Base-by-base conservation (phyloP, 1,140 invertebrate species). In the Colletes latitarsis region DNA sequence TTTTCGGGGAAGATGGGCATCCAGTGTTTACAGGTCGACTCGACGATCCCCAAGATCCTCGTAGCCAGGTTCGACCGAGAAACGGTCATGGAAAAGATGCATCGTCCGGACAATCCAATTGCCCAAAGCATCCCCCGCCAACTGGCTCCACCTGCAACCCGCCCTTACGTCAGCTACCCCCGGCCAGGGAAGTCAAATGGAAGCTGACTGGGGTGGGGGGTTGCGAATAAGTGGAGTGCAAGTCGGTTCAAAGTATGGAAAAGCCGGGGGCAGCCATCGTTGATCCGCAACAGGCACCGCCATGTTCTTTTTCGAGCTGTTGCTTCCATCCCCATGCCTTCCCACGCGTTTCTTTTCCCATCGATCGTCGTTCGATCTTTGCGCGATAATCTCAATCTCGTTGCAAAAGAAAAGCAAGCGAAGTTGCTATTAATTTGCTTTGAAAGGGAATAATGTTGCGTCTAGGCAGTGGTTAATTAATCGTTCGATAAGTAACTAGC, bases 21-120 rank as follows among this genome's bases (percentile, higher is more conserved):
- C 62, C 88, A 84, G 90, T 89, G 90, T 92, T 89, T 86, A 83
- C 79, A 87, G 84, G 84, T 88, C 73, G 77, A 86, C 71, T 77
- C 75, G 30, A 82, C 83, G 85, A 85, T 82, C 67, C 82, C 75
- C 76, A 70, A 71, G 77, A 67, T 60, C 80, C 78, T 84, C 73
- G 76, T 84, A 81, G 30, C 30, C 30, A 2, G 63, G 57, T 52
- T 81, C 62, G 71, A 75, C 58, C 63, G 69, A 68, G 60, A 68
- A 66, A 81, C 78, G 66, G 58, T 73, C 79, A 19, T 77, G 66
- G 62, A 43, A 49, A 74, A 74, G 69, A 85, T 78, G 83, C 79
- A 86, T 81, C 82, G 71, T 79, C 77, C 71, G 58, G 55, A n/a
- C 67, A 66, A 78, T 82, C 64, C 84, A 83, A 76, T 83, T 82